Evolutionary conservation across 2,113 vertebrate species (phyloP).

Genomic region (Bagarius yarrelli): DNA sequence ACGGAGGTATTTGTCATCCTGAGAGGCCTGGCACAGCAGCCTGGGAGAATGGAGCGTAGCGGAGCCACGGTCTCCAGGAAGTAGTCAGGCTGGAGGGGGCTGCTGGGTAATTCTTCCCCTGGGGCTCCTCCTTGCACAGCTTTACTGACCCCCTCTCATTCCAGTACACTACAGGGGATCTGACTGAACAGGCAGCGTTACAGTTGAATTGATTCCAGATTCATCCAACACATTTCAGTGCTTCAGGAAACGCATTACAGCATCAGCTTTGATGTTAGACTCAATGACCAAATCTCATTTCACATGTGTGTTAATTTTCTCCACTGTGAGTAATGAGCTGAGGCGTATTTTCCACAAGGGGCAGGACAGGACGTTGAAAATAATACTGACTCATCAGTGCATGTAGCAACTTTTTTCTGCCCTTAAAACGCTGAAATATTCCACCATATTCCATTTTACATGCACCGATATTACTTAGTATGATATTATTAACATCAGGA

Average conservation of each 20-base stretch:
- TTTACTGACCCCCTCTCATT: slow-evolving; percentile 40
- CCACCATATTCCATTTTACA: too few relatives aligned
- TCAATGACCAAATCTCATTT: slow-evolving; percentile 5
- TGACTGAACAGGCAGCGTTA: slow-evolving; percentile 26
- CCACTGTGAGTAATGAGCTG: slow-evolving; percentile 10
- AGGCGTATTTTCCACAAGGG: slow-evolving; percentile 29
- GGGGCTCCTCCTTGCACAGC: slow-evolving; percentile 44
- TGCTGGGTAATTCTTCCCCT: slow-evolving; percentile 51
- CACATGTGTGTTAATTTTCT: slow-evolving; percentile 37
- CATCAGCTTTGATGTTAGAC: slow-evolving; percentile 24
- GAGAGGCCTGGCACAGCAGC: slow-evolving; percentile 40
- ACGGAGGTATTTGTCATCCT: slow-evolving; percentile 50
- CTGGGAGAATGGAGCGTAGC: slow-evolving; percentile 42
- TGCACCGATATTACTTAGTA: not conserved
- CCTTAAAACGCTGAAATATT: too few relatives aligned
- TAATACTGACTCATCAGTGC: not conserved
- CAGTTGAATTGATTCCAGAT: slow-evolving; percentile 35
- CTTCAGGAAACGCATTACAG: slow-evolving; percentile 21
- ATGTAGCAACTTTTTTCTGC: too few relatives aligned
- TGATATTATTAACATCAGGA: not conserved
- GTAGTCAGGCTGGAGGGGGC: slow-evolving; percentile 45
- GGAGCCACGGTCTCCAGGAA: slow-evolving; percentile 47
- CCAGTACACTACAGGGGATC: slow-evolving; percentile 33
- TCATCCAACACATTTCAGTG: slow-evolving; percentile 26
- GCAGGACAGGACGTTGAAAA: slow-evolving; percentile 1